Base-by-base conservation (phyloP, 2,797 vertebrate genomes). In the Discoglossus pictus region DNA sequence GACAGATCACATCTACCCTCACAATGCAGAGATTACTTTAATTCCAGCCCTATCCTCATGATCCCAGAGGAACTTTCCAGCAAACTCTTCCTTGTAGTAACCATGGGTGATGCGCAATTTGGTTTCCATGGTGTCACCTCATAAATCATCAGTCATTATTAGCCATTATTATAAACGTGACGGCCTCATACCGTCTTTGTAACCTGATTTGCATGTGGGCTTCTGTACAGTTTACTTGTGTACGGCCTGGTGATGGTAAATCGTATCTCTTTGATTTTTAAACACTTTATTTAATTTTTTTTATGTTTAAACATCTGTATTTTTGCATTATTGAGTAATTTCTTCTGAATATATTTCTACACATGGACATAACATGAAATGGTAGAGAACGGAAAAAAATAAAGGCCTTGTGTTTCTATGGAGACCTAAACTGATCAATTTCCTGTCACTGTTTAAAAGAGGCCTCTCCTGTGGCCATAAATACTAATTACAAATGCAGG, bases 351-450 rank as follows among this genome's bases (percentile, higher is more conserved):
- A 73, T 80, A 86, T 87, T 85, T 87, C 78, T 79, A 73, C 87
- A 75, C 53, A 63, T 18, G 3, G 72, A 61, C 76, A 82, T 8
- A 39, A 74, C 71, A 72, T 71, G 83, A 73, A 75, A 2, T 15
- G 35, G 10, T 44, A 76, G 51, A 71, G 73, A 79, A 80, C n/a
- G 74, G 15, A 20, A 53, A 16, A 36, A 48, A 74, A 81, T 68
- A 74, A 73, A 80, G 83, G 75, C 77, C 80, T 77, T 78, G 61
- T 82, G 88, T 92, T 90, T 77, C 87, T 81, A 87, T 73, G 74
- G 84, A 82, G 84, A 91, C 87, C 75, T 80, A 89, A 88, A 86
- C 84, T 86, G 88, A 92, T 92, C 90, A 90, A 92, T 93, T 90
- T 91, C 84, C 86, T 89, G 85, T 86, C 88, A 88, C 81, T 81